Evolutionary conservation across 2,888 invertebrate genomes (phyloP).

Genomic region (Andrena fulva): DNA sequence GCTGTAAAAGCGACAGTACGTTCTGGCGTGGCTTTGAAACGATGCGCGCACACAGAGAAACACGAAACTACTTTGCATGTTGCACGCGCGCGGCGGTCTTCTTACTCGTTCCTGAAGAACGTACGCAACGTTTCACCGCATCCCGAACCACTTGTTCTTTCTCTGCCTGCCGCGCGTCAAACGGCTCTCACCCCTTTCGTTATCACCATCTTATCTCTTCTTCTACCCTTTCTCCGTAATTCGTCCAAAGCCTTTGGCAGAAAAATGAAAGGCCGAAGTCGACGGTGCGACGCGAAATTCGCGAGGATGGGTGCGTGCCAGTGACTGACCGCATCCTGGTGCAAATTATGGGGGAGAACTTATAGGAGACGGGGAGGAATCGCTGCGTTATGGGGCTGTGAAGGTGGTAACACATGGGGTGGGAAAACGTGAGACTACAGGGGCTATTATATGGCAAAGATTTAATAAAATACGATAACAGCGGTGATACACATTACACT

Average conservation of each 20-base stretch:
- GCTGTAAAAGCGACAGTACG: constrained; percentile 22
- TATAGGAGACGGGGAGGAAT: neutral
- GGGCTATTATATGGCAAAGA: constrained; percentile 75
- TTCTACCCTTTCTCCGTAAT: neutral
- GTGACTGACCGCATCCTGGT: neutral
- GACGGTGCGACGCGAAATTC: neutral
- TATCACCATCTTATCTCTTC: neutral
- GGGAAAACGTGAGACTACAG: constrained; percentile 56
- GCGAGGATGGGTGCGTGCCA: neutral
- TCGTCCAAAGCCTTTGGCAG: neutral
- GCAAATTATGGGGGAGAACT: neutral
- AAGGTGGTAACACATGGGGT: constrained; percentile 22
- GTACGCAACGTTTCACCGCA: constrained; percentile 65
- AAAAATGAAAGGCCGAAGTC: constrained; percentile 6
- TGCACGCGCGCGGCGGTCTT: constrained; percentile 10
- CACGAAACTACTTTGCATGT: constrained; percentile 44
- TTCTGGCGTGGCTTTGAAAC: constrained; percentile 17
- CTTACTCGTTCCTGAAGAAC: constrained; percentile 61
- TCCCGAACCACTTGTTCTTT: constrained; percentile 23
- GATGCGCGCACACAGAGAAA: constrained; percentile 4
- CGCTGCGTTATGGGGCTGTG: neutral
- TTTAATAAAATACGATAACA: constrained; percentile 78
- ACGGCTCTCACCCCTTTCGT: constrained; percentile 10
- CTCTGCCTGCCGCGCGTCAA: constrained; percentile 3
- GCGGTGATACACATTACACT: constrained; percentile 71